phyloP scores from a whole-genome alignment of 2,888 invertebrate species.

The Colletes collaris region DNA sequence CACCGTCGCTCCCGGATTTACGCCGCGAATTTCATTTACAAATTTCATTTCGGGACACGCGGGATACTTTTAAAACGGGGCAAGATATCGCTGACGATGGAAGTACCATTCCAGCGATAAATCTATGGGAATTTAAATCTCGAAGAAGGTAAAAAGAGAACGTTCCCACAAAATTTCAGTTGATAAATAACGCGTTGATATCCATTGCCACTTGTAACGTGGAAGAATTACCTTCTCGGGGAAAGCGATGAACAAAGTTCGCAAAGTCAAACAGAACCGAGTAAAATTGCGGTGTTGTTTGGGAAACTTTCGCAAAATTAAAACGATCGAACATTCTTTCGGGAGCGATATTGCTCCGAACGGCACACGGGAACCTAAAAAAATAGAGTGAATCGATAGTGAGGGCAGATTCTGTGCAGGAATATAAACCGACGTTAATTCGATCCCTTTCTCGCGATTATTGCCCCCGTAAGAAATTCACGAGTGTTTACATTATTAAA shows the following conservation, averaged over 20 bases:
- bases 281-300: constrained; percentile 18
- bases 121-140: constrained; percentile 54
- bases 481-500: constrained; percentile 44
- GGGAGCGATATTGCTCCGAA: background rate
- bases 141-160: constrained; percentile 5
- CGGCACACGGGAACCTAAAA: too few species aligned
- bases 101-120: constrained; percentile 48
- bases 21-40: constrained; percentile 51
- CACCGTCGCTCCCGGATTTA: constrained; percentile 39
- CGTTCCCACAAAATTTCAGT: constrained; percentile 5
- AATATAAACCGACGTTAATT: constrained; percentile 2
- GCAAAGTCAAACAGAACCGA: constrained; percentile 26
- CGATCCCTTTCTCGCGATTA: background rate
- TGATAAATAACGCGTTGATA: constrained; percentile 26
- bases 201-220: background rate
- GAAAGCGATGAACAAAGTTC: constrained; percentile 21
- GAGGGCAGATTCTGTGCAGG: background rate
- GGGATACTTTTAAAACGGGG: constrained; percentile 24
- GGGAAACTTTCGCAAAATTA: constrained; percentile 23
- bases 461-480: constrained; percentile 18
- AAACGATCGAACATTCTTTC: constrained; percentile 18
- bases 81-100: constrained; percentile 59
- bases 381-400: background rate
- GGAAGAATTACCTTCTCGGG: background rate
- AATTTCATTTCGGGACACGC: constrained; percentile 48